These are phyloP conservation scores for Calephelis perditalis DNA, from an alignment of 2,888 invertebrate species.

Conservation along the genomic window DNA sequence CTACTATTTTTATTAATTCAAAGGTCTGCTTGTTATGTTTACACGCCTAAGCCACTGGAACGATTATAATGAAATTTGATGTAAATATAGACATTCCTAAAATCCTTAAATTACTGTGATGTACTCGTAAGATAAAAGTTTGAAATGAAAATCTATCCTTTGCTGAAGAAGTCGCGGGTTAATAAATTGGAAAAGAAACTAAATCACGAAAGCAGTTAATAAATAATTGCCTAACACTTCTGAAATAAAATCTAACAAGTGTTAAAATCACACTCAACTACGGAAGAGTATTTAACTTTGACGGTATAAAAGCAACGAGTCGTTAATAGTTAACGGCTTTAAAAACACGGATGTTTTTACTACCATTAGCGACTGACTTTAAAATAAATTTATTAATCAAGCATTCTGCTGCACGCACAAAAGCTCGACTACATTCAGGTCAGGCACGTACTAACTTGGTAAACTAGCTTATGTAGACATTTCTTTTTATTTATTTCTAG, in stretches of 20 bases:
- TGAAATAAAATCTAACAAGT: neutral
- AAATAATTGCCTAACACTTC: neutral
- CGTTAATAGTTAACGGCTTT: conserved; percentile 4
- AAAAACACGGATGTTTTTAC: conserved; percentile 8
- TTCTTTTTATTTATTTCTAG: neutral
- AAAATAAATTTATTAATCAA: conserved; percentile 10
- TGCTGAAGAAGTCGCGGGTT: too few relatives aligned
- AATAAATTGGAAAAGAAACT: too few relatives aligned
- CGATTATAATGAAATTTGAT: too few relatives aligned
- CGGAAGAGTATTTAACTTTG: conserved; percentile 3
- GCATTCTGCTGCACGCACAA: neutral
- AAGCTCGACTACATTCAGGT: conserved; percentile 5
- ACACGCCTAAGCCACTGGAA: too few relatives aligned
- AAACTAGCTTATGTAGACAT: neutral
- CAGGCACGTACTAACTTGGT: conserved; percentile 1
- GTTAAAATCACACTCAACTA: neutral
- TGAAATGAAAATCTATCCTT: too few relatives aligned
- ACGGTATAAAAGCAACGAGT: conserved; percentile 4
- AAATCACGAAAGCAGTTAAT: too few relatives aligned
- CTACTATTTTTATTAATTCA: too few relatives aligned
- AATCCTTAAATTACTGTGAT: too few relatives aligned
- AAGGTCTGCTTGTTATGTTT: too few relatives aligned
- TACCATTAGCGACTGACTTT: conserved; percentile 7
- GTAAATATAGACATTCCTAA: too few relatives aligned
- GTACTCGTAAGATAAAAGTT: too few relatives aligned